Conservation (phyloP, 2,113 vertebrate genomes). For the Indicator indicator region DNA sequence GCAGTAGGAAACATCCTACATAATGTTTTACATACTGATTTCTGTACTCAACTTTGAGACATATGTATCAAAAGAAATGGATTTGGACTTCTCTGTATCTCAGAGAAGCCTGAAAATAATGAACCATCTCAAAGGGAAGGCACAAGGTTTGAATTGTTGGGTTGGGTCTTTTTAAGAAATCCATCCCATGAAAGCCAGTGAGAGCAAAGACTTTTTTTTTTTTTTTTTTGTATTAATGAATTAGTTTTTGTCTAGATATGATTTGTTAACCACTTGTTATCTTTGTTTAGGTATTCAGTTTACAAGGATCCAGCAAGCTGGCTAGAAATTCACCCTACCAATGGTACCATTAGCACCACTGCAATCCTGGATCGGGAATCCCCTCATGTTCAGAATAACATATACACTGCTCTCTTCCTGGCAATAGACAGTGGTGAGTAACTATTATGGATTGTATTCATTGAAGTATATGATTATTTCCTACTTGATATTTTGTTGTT, state of each 20-base stretch:
- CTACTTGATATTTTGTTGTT: neutral
- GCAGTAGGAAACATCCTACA: neutral
- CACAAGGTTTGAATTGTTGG: neutral
- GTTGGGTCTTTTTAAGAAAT: neutral
- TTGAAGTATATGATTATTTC: neutral
- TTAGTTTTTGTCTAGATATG: fast-evolving
- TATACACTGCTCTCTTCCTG: constrained; percentile 91
- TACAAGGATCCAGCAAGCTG: constrained; percentile 92
- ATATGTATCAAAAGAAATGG: neutral
- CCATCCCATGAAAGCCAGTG: fast-evolving
- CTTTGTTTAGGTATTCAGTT: constrained; percentile 83
- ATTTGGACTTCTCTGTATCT: neutral
- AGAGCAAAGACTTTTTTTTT: neutral
- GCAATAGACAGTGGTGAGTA: constrained; percentile 95
- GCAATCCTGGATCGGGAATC: constrained; percentile 92
- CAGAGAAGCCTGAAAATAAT: neutral
- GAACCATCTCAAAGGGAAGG: neutral
- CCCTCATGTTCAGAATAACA: constrained; percentile 85
- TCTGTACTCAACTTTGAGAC: neutral
- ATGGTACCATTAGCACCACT: constrained; percentile 89
- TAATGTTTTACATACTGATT: neutral
- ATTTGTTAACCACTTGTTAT: neutral
- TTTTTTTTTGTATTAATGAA: neutral
- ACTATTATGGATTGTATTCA: fast-evolving
- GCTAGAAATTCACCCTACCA: constrained; percentile 91